Conservation (phyloP, 2,797 vertebrate species). For the Molossus molossus region DNA sequence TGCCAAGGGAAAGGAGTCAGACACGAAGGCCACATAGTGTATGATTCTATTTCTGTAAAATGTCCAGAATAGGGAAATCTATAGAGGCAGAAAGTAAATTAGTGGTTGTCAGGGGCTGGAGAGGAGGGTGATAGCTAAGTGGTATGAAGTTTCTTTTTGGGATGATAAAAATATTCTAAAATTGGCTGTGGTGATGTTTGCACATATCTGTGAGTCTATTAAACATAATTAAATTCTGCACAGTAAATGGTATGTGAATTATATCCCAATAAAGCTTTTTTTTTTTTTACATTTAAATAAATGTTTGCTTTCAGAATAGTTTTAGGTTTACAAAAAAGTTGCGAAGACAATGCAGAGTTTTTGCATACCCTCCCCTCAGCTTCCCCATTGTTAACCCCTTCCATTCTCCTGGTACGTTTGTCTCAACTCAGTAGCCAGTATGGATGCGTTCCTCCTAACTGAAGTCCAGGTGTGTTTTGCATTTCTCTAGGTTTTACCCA, state of each 20-base stretch:
- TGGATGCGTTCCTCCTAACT: not conserved
- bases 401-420: fast-evolving
- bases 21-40: fast-evolving
- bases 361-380: fast-evolving
- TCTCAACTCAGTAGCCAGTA: not conserved
- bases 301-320: not conserved
- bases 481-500: not conserved
- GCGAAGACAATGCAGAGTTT: not conserved
- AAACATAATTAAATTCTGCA: too few relatives aligned
- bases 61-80: not conserved
- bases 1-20: fast-evolving
- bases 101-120: not conserved
- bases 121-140: not conserved
- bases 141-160: not conserved
- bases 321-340: not conserved
- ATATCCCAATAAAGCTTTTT: not conserved
- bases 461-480: not conserved
- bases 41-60: fast-evolving
- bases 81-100: not conserved
- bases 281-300: not conserved
- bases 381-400: not conserved
- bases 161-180: not conserved
- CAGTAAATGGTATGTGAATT: too few relatives aligned
- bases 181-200: too few relatives aligned
- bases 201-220: not conserved